phyloP scores from a whole-genome alignment of 2,888 invertebrate species.

The Acrobeloides nanus region DNA sequence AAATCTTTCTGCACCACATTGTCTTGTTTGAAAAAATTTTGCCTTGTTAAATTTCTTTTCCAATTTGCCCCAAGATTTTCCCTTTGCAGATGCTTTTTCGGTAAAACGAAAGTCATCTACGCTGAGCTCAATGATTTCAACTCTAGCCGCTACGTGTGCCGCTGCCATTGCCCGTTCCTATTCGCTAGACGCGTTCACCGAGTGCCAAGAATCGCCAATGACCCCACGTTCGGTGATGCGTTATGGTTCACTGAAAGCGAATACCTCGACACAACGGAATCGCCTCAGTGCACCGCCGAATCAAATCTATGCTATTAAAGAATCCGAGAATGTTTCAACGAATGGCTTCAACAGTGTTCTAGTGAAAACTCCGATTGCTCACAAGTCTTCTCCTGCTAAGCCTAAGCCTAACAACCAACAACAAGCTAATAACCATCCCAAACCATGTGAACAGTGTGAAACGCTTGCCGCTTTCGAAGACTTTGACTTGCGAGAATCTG shows the following conservation, averaged over 20 bases:
- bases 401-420: constrained; percentile 1
- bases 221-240: constrained; percentile 8
- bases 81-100: neutral
- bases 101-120: constrained; percentile 4
- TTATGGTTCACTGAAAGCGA: constrained; percentile 15
- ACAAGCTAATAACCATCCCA: constrained; percentile 1
- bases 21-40: too few relatives aligned
- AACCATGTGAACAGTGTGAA: neutral
- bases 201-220: neutral
- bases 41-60: constrained; percentile 12
- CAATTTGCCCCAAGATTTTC: neutral
- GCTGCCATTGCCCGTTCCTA: constrained; percentile 17
- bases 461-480: constrained; percentile 12
- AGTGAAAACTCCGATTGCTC: neutral
- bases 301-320: constrained; percentile 10
- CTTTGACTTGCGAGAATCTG: constrained; percentile 28
- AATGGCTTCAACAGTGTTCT: too few relatives aligned
- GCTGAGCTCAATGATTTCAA: constrained; percentile 10
- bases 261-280: constrained; percentile 2
- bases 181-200: constrained; percentile 13
- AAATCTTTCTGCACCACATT: too few relatives aligned
- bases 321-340: too few relatives aligned
- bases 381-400: neutral
- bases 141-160: constrained; percentile 2
- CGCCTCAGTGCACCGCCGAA: constrained; percentile 6